phyloP scores from a whole-genome alignment of 2,113 vertebrate species.

The Heterotilapia buettikoferi region DNA sequence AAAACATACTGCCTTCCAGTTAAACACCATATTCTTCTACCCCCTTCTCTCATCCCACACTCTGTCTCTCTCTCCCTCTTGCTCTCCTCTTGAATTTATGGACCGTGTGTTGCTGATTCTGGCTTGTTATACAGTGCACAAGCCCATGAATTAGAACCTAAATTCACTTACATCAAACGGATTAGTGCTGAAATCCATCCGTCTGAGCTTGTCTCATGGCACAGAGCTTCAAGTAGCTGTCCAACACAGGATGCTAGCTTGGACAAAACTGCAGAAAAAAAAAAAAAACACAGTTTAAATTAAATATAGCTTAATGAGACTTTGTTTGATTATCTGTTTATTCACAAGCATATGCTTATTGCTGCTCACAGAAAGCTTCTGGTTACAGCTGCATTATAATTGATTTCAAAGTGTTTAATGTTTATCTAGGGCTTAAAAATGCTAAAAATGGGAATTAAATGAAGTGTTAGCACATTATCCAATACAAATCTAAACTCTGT shows the following conservation, averaged over 20 bases:
- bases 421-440: background rate
- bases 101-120: conserved; percentile 60
- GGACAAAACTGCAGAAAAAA: conserved; percentile 13
- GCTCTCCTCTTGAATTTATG: conserved; percentile 61
- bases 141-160: conserved; percentile 67
- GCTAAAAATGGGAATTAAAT: background rate
- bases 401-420: background rate
- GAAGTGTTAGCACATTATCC: background rate
- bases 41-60: conserved; percentile 53
- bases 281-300: background rate
- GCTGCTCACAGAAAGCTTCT: background rate
- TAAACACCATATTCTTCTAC: conserved; percentile 82
- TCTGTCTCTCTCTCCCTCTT: conserved; percentile 33
- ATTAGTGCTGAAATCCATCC: conserved; percentile 65
- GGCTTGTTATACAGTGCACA: conserved; percentile 62
- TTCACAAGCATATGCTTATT: background rate
- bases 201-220: conserved; percentile 60
- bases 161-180: conserved; percentile 73
- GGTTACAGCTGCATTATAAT: background rate
- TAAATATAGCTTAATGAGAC: background rate
- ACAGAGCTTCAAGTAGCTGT: conserved; percentile 42
- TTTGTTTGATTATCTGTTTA: background rate
- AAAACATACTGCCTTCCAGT: conserved; percentile 83
- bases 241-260: conserved; percentile 81
- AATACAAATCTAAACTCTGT: background rate